Evolutionary conservation across 2,888 invertebrate genomes (phyloP).

Genomic region (Dusona sp.): DNA sequence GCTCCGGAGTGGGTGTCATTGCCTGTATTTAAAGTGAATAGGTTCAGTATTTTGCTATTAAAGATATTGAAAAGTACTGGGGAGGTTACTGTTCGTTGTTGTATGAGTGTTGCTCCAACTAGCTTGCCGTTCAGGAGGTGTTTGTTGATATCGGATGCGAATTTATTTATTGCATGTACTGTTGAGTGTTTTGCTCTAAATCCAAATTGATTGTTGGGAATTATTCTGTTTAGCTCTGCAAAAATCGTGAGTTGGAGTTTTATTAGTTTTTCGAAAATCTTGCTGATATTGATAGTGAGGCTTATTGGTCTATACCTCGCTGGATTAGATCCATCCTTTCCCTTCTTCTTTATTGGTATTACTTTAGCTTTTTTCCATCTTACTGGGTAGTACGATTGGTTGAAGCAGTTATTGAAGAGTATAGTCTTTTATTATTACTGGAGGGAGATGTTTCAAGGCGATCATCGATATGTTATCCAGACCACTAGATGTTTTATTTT

Average conservation of each 20-base stretch:
- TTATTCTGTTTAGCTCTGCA: conserved; percentile 25
- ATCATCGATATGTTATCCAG: conserved; percentile 61
- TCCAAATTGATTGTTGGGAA: conserved; percentile 65
- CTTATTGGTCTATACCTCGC: conserved; percentile 65
- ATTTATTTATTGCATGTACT: conserved; percentile 63
- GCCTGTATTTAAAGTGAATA: conserved; percentile 55
- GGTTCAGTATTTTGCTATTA: conserved; percentile 52
- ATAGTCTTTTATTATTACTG: neutral
- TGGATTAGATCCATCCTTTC: conserved; percentile 7
- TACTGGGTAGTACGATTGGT: conserved; percentile 43
- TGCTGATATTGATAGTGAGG: conserved; percentile 54
- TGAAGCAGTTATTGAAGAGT: conserved; percentile 62
- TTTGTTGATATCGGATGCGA: conserved; percentile 36
- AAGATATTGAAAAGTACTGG: conserved; percentile 68
- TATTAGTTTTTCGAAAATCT: conserved; percentile 60
- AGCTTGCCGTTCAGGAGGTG: conserved; percentile 33
- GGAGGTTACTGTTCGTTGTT: conserved; percentile 68
- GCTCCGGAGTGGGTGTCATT: conserved; percentile 37
- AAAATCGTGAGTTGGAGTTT: conserved; percentile 14
- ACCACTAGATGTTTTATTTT: conserved; percentile 62
- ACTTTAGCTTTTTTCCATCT: conserved; percentile 61
- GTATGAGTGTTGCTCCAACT: conserved; percentile 51
- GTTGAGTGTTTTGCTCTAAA: conserved; percentile 63
- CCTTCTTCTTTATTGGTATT: conserved; percentile 59
- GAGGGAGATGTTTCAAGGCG: conserved; percentile 53